Percentiles rank a stretch among this genome's conserved stretches.
Evolutionary conservation across 2,113 vertebrate species (phyloP).

Genomic region (Bos indicus): DNA sequence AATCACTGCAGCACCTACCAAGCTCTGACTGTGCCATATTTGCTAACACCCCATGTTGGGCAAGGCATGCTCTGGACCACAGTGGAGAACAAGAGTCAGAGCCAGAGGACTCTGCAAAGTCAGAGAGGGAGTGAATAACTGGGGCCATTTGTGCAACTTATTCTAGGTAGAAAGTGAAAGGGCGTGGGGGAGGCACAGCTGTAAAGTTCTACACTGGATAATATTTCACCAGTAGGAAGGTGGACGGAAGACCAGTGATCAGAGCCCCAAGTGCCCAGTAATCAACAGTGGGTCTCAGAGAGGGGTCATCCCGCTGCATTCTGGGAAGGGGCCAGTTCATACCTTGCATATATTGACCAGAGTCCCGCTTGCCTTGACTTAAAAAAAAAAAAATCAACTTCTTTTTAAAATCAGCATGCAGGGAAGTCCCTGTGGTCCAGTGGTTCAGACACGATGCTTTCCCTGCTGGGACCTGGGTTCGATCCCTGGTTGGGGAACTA

Average conservation of each 20-base stretch:
- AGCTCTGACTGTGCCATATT: accelerated
- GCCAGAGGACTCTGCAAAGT: neutral
- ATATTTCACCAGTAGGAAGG: neutral
- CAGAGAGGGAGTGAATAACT: too few species aligned
- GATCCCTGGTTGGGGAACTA: neutral
- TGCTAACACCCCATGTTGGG: neutral
- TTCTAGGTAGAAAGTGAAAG: neutral
- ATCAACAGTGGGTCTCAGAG: neutral
- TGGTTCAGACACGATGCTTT: neutral
- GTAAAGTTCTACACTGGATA: neutral
- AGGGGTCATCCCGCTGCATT: neutral
- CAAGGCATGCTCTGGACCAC: neutral
- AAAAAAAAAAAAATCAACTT: neutral
- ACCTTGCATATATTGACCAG: neutral
- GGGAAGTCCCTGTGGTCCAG: neutral
- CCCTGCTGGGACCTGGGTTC: neutral
- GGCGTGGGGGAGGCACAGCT: accelerated
- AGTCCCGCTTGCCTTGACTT: neutral
- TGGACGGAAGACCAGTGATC: too few species aligned
- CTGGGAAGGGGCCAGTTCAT: too few species aligned
- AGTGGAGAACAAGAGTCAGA: neutral
- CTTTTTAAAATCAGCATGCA: neutral
- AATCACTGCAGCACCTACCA: neutral
- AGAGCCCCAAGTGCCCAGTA: too few species aligned
- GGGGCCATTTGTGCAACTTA: neutral